Evolutionary conservation across 2,888 invertebrate genomes (phyloP).

Genomic region (Notodromas monacha): DNA sequence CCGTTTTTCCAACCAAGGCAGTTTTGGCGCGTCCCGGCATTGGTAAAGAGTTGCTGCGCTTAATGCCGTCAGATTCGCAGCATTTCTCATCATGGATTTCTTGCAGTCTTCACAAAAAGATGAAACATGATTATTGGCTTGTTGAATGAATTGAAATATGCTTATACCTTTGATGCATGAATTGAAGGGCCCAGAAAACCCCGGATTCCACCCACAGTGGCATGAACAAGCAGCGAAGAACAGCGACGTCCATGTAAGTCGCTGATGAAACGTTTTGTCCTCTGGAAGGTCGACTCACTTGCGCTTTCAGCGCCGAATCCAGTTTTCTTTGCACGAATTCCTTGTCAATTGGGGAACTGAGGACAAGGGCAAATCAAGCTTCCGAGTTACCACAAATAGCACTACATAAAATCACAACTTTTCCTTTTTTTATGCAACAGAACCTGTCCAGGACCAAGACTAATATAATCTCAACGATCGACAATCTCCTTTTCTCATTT

Average conservation of each 20-base stretch:
- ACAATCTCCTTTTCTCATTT: too few species aligned
- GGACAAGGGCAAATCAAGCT: too few species aligned
- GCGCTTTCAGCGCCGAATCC: constrained; percentile 11
- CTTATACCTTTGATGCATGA: constrained; percentile 43
- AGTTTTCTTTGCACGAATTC: constrained; percentile 32
- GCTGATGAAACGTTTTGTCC: constrained; percentile 24
- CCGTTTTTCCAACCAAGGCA: too few species aligned
- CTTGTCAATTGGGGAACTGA: constrained; percentile 30
- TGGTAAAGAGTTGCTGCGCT: constrained; percentile 4
- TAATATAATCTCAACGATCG: too few species aligned
- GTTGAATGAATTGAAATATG: constrained; percentile 12
- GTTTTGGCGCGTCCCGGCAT: neutral
- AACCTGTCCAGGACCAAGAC: too few species aligned
- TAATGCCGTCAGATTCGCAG: neutral
- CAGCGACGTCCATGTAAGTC: constrained; percentile 82
- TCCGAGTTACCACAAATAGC: too few species aligned
- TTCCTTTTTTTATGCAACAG: too few species aligned
- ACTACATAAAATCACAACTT: too few species aligned
- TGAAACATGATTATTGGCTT: neutral
- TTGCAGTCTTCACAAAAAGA: constrained; percentile 7
- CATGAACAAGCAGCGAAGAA: constrained; percentile 71
- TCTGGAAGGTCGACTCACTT: constrained; percentile 1
- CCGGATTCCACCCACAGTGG: constrained; percentile 96
- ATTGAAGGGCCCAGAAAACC: constrained; percentile 81
- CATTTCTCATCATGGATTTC: constrained; percentile 7